phyloP scores from a whole-genome alignment of 2,888 invertebrate genomes.

The Drosophila paramelanica region DNA sequence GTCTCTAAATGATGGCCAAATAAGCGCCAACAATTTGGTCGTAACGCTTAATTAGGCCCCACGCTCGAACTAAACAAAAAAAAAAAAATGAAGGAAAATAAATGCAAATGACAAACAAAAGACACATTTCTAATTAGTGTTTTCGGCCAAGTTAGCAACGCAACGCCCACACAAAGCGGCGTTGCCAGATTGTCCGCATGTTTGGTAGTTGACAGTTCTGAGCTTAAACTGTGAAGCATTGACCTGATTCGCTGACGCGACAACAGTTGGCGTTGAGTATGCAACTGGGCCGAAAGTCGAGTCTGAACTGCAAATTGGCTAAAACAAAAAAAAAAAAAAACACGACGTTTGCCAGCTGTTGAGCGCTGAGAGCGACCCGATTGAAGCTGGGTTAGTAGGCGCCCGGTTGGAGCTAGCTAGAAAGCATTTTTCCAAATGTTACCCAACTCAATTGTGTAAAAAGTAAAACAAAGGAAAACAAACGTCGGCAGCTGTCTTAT shows the following conservation, averaged over 20 bases:
- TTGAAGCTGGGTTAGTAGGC: slow-evolving; percentile 31
- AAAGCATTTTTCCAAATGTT: slow-evolving; percentile 13
- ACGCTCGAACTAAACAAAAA: slow-evolving; percentile 46
- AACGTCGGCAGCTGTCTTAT: slow-evolving; percentile 16
- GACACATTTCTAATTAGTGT: slow-evolving; percentile 44
- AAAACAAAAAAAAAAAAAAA: neutral
- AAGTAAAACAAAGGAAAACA: neutral
- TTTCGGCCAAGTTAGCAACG: slow-evolving; percentile 7
- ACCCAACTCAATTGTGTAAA: slow-evolving; percentile 14
- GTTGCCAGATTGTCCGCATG: slow-evolving; percentile 21
- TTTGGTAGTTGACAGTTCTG: slow-evolving; percentile 30
- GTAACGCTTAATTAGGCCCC: slow-evolving; percentile 55
- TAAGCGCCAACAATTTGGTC: slow-evolving; percentile 28
- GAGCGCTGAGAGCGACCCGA: neutral
- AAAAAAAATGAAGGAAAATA: slow-evolving; percentile 1
- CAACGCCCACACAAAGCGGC: slow-evolving; percentile 33
- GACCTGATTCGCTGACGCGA: slow-evolving; percentile 62
- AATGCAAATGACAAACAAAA: slow-evolving; percentile 21
- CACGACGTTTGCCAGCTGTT: slow-evolving; percentile 4
- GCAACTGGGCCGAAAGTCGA: slow-evolving; percentile 48
- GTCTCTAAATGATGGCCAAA: slow-evolving; percentile 53
- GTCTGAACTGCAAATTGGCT: slow-evolving; percentile 1
- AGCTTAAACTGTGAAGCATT: slow-evolving; percentile 54
- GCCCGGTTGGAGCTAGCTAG: neutral
- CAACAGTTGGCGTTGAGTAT: slow-evolving; percentile 61